Base-by-base conservation (phyloP, 1,140 invertebrate species). In the Zaprionus taronus region DNA sequence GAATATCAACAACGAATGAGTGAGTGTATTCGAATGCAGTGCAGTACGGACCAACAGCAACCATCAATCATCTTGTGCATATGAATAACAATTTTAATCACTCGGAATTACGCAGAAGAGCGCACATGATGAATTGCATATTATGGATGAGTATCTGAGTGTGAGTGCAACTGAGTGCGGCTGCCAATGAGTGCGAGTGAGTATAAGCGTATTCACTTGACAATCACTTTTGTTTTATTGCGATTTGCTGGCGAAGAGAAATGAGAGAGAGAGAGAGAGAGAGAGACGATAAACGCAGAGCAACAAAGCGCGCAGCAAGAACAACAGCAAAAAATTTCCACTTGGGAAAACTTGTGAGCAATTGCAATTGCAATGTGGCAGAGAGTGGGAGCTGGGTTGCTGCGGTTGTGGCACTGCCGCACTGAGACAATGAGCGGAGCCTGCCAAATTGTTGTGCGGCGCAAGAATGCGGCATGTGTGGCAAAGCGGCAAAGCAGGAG, bases 171-270 rank as follows among this genome's bases (percentile, higher is more conserved):
- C 2, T 22, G 56, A 38, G 34, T 36, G 34, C 41, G 49, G 56
- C 11, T 44, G 14, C 36, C 60, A 44, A 15, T 26, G 22, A 56
- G 9, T 31, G n/a, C 49, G 41, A 44, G 61, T 66, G 72, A 71
- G 83, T 74, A 86, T 81, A 86, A 86, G 73, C 79, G 85, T 74
- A 90, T 90, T 85, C 85, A 85, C 85, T 90, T 90, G 85, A 90
- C 85, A 90, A 90, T 90, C 85, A 90, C 85, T 90, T 90, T 90
- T 85, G 86, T 90, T 90, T 90, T 90, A 85, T 90, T 90, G 85
- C 79, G 72, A 75, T 80, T 90, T 85, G 71, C 70, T 76, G 80
- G 81, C 38, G 15, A 22, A 47, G 36, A 44, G 14, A 49, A 34
- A 68, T 20, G 1, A 1, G 73, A 73, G 51, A 56, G 73, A 57